Conservation (phyloP, 2,113 vertebrate species). For the Gnathonemus echidnorhynchus region DNA sequence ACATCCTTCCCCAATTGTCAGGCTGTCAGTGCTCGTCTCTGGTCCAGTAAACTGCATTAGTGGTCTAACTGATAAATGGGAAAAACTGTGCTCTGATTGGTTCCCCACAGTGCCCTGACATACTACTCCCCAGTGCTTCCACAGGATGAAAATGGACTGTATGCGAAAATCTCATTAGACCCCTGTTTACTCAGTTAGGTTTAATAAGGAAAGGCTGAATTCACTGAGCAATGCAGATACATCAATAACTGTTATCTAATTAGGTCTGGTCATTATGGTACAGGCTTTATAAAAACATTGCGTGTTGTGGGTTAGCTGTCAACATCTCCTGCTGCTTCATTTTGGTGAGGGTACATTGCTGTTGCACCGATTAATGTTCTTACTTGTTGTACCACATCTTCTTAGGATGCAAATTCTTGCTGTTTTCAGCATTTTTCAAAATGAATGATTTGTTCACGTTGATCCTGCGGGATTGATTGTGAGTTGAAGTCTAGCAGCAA, state of each 20-base stretch:
- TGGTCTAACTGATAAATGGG: slow-evolving; percentile 42
- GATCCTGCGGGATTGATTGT: neutral
- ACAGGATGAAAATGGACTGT: slow-evolving; percentile 20
- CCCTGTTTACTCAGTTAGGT: slow-evolving; percentile 35
- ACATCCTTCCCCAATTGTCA: slow-evolving; percentile 47
- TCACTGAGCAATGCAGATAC: slow-evolving; percentile 48
- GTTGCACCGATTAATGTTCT: neutral
- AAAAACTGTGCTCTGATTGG: slow-evolving; percentile 29
- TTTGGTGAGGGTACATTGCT: neutral
- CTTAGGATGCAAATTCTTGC: neutral
- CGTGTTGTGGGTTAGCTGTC: slow-evolving; percentile 18
- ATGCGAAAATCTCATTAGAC: slow-evolving; percentile 35
- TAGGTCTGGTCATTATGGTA: slow-evolving; percentile 51
- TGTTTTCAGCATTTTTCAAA: neutral
- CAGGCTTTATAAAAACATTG: slow-evolving; percentile 34
- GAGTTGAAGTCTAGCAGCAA: neutral
- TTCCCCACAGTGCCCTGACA: slow-evolving; percentile 12
- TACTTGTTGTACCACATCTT: neutral
- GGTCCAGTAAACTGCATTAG: slow-evolving; percentile 52
- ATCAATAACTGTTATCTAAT: slow-evolving; percentile 62
- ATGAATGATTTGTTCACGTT: neutral
- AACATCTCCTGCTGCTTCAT: neutral
- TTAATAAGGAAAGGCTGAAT: slow-evolving; percentile 39
- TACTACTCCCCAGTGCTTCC: neutral
- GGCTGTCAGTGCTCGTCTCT: slow-evolving; percentile 46